These are phyloP conservation scores for Bombus pyrosoma DNA, from an alignment of 1,140 invertebrate species.

Conservation along the genomic window DNA sequence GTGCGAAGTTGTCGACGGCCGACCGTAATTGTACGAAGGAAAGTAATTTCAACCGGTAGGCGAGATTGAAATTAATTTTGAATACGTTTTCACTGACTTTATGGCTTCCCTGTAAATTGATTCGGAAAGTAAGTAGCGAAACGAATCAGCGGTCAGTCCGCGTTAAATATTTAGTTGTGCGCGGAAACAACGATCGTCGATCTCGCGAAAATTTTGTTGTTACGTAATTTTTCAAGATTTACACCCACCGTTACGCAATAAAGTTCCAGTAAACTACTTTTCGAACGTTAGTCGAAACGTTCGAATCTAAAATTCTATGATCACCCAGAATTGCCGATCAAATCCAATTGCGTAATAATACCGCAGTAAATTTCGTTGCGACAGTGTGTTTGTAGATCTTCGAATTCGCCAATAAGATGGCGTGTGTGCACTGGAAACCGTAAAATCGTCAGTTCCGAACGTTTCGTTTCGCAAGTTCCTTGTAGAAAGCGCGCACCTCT, in stretches of 20 bases:
- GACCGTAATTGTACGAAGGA: constrained; percentile 41
- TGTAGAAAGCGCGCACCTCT: constrained; percentile 24
- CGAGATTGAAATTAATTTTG: constrained; percentile 30
- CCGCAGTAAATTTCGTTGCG: not conserved
- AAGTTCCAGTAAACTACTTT: not conserved
- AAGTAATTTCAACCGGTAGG: constrained; percentile 28
- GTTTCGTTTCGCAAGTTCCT: constrained; percentile 3
- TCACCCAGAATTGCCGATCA: not conserved
- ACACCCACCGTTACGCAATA: not conserved
- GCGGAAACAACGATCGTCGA: not conserved
- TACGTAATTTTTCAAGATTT: not conserved
- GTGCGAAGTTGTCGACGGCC: constrained; percentile 20
- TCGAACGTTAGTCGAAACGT: not conserved
- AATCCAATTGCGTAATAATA: not conserved
- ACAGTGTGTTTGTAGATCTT: no score
- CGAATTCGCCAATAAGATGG: not conserved
- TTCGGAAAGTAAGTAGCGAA: not conserved
- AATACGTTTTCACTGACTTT: constrained; percentile 11
- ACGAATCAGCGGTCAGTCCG: not conserved
- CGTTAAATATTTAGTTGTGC: no score
- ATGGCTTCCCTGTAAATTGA: not conserved
- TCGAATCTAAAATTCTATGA: not conserved
- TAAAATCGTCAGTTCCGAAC: constrained; percentile 8
- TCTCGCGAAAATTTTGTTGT: not conserved
- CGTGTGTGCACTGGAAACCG: not conserved